These are phyloP conservation scores for Myotis davidii DNA, from an alignment of 2,113 vertebrate genomes.

Conservation along the genomic window DNA sequence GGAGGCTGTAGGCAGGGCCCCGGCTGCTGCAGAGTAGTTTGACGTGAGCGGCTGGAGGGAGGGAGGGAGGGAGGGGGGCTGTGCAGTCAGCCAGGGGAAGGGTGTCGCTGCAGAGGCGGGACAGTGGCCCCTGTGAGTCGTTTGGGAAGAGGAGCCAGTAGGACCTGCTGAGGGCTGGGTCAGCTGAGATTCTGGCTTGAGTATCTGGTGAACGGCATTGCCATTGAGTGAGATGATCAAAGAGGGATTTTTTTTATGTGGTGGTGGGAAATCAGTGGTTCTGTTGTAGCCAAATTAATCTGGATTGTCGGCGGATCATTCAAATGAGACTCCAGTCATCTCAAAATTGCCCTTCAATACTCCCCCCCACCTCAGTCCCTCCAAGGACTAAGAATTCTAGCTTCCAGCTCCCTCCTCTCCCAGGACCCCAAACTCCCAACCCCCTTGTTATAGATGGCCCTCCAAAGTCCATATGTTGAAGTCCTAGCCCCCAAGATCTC, in stretches of 20 bases:
- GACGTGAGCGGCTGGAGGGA: not conserved
- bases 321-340: not conserved
- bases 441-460: not conserved
- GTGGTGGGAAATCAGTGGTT: not conserved
- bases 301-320: not conserved
- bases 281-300: not conserved
- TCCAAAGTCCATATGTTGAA: not conserved
- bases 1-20: not conserved
- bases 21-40: not conserved
- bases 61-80: accelerated
- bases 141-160: not conserved
- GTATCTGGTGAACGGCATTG: no score
- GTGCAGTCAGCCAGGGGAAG: not conserved
- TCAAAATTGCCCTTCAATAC: not conserved
- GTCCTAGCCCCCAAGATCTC: not conserved
- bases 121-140: accelerated
- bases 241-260: not conserved
- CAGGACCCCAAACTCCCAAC: not conserved
- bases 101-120: no score
- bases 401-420: not conserved
- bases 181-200: not conserved
- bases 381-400: not conserved
- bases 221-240: not conserved
- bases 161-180: not conserved
- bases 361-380: not conserved